Percentiles rank a stretch among this genome's conserved stretches.
Evolutionary conservation across 2,888 invertebrate genomes (phyloP).

Genomic region (Drosophila tanythrix): DNA sequence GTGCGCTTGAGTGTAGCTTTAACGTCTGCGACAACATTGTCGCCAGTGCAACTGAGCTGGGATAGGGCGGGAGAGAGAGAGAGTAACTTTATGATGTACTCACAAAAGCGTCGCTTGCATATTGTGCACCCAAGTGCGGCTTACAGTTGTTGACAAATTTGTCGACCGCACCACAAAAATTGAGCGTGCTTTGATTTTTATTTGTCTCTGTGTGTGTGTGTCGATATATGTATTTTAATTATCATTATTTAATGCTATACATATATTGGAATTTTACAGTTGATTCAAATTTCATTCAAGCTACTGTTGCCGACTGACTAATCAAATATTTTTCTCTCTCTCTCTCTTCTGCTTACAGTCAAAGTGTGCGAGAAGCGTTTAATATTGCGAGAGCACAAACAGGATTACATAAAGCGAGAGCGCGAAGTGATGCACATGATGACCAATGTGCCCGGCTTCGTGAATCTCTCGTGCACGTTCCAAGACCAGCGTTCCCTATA

Average conservation of each 20-base stretch:
- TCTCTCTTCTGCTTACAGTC: conserved; percentile 86
- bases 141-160: conserved; percentile 14
- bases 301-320: conserved; percentile 43
- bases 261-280: conserved; percentile 51
- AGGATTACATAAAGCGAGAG: conserved; percentile 96
- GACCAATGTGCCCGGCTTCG: conserved; percentile 94
- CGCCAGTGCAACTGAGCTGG: conserved; percentile 40
- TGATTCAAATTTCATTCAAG: conserved; percentile 37
- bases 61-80: neutral
- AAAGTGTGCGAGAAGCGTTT: conserved; percentile 99
- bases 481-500: conserved; percentile 96
- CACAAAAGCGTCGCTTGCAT: conserved; percentile 11
- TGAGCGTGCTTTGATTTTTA: conserved; percentile 12
- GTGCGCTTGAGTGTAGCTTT: conserved; percentile 5
- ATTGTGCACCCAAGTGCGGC: neutral
- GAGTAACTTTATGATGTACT: conserved; percentile 7
- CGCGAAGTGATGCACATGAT: conserved; percentile 96
- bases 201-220: neutral
- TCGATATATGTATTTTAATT: conserved; percentile 2
- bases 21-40: conserved; percentile 38
- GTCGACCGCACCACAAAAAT: conserved; percentile 26
- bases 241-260: conserved; percentile 11
- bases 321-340: conserved; percentile 4
- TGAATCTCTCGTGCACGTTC: conserved; percentile 97
- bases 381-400: conserved; percentile 96